Conservation (phyloP, 2,797 vertebrate species). For the Morus bassanus region DNA sequence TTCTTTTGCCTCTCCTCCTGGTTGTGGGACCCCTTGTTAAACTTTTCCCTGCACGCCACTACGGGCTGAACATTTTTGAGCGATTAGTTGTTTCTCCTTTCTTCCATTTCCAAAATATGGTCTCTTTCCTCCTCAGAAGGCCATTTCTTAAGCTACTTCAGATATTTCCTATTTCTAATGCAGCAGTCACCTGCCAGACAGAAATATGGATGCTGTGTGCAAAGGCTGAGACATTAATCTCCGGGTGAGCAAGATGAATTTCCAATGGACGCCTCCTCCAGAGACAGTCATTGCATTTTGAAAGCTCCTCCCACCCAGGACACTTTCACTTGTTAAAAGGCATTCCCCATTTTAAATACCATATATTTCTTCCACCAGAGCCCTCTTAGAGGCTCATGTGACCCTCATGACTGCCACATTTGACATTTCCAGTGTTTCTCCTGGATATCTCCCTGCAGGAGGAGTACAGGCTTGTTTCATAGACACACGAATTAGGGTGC, state of each 20-base stretch:
- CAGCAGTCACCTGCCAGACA: neutral
- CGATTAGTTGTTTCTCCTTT: neutral
- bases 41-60: neutral
- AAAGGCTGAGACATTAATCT: neutral
- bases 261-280: neutral
- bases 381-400: neutral
- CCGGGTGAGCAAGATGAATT: rapidly evolving
- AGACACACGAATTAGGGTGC: neutral
- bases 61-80: neutral
- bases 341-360: neutral
- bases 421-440: neutral
- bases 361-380: neutral
- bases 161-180: neutral
- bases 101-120: neutral
- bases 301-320: neutral
- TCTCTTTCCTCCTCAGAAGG: neutral
- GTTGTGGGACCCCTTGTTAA: neutral
- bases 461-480: neutral
- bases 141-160: neutral
- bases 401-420: neutral
- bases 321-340: neutral
- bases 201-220: neutral
- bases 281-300: neutral
- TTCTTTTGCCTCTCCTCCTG: neutral
- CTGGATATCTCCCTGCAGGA: neutral